These are phyloP conservation scores for Agonopterix subpropinquella DNA, from an alignment of 2,888 invertebrate genomes.

Conservation along the genomic window DNA sequence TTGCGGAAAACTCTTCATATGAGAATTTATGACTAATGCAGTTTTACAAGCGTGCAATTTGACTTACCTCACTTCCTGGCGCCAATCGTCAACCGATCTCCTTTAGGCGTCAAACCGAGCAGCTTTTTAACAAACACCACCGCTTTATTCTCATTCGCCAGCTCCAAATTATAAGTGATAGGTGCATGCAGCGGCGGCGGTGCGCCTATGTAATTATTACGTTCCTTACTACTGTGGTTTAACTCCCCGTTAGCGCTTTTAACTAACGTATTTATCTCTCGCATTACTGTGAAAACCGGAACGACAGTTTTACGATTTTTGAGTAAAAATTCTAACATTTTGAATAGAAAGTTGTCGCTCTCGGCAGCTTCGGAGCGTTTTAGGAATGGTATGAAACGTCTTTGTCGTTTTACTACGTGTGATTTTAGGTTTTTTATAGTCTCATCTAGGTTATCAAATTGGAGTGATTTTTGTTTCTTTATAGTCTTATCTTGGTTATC, in stretches of 20 bases:
- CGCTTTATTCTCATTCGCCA: conserved; percentile 34
- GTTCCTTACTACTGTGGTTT: conserved; percentile 41
- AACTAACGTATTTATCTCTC: conserved; percentile 53
- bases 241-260: conserved; percentile 45
- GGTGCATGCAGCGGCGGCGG: conserved; percentile 25
- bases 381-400: conserved; percentile 42
- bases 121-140: conserved; percentile 40
- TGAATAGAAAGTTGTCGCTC: conserved; percentile 36
- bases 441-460: background rate
- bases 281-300: conserved; percentile 45
- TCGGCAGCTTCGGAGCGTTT: conserved; percentile 23
- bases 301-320: conserved; percentile 36
- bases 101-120: conserved; percentile 36
- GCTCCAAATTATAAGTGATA: conserved; percentile 36
- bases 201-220: conserved; percentile 45
- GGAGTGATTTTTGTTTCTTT: conserved; percentile 5
- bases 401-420: conserved; percentile 25
- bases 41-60: too few species aligned
- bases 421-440: conserved; percentile 3
- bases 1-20: too few species aligned
- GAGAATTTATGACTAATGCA: too few species aligned
- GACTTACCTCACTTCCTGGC: conserved; percentile 9
- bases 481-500: background rate
- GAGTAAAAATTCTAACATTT: conserved; percentile 39
- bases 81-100: conserved; percentile 40